Conservation (phyloP, 2,797 vertebrate species). For the Poecilia picta region DNA sequence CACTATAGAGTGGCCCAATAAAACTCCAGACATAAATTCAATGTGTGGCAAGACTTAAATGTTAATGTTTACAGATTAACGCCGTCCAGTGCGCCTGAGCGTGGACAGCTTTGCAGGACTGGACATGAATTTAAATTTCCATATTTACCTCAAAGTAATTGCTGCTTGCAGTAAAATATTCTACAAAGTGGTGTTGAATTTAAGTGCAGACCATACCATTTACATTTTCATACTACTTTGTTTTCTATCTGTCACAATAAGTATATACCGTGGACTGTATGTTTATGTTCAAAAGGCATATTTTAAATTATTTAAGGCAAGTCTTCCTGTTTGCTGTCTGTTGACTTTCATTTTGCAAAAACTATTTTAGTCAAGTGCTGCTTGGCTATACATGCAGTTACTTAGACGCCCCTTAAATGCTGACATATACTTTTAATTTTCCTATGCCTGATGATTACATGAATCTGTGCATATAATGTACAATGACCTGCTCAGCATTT, state of each 20-base stretch:
- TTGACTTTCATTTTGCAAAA: slow-evolving; percentile 27
- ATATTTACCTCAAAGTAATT: neutral
- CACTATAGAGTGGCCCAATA: neutral
- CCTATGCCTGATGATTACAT: slow-evolving; percentile 5
- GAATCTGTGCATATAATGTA: slow-evolving; percentile 12
- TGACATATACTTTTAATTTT: slow-evolving; percentile 46
- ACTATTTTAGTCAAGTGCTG: slow-evolving; percentile 24
- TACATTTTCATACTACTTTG: neutral
- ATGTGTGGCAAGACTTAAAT: neutral
- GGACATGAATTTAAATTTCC: neutral
- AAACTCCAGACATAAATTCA: neutral
- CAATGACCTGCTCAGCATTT: slow-evolving; percentile 12
- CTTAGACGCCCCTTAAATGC: slow-evolving; percentile 43
- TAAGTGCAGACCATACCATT: neutral
- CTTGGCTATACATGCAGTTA: slow-evolving; percentile 33
- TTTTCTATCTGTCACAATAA: neutral
- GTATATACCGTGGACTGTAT: neutral
- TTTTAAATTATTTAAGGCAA: neutral
- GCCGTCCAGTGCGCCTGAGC: neutral
- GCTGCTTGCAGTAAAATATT: neutral
- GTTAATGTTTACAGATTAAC: neutral
- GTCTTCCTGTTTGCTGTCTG: slow-evolving; percentile 5
- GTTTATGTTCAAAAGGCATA: neutral
- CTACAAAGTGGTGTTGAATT: neutral
- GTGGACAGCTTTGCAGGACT: neutral